Conservation (phyloP, 2,113 vertebrate species). For the Lampris megalopsis region DNA sequence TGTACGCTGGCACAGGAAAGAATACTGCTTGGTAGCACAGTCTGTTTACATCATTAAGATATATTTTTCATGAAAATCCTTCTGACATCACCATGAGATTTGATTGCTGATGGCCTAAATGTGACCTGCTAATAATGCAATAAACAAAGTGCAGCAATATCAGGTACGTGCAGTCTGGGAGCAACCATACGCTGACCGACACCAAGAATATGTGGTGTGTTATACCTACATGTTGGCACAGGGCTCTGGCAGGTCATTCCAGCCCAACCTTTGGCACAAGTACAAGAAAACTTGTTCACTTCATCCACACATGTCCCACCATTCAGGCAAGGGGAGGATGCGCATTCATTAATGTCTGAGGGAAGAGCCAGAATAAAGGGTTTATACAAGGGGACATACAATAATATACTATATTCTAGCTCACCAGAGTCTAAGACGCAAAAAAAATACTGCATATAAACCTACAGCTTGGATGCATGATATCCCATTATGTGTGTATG, state of each 20-base stretch:
- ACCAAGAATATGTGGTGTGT: not conserved
- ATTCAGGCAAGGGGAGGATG: conserved; percentile 85
- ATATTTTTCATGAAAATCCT: not conserved
- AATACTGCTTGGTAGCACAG: not conserved
- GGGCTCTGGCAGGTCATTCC: conserved; percentile 85
- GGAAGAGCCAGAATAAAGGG: conserved; percentile 39
- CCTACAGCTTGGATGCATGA: conserved; percentile 52
- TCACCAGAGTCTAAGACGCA: not conserved
- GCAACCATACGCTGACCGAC: too few species aligned
- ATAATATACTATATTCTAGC: not conserved
- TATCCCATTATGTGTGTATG: conserved; percentile 30
- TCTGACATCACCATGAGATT: not conserved
- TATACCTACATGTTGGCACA: conserved; percentile 81
- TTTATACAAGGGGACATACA: not conserved
- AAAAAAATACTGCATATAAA: conserved; percentile 39
- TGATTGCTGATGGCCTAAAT: not conserved
- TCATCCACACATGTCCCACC: conserved; percentile 86
- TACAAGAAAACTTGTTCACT: conserved; percentile 83
- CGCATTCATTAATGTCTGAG: conserved; percentile 85
- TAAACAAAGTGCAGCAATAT: not conserved
- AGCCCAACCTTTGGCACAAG: conserved; percentile 86
- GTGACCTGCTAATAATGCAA: not conserved
- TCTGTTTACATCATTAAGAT: not conserved
- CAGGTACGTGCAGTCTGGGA: conserved; percentile 12
- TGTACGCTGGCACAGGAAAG: conserved; percentile 8